A percentile compares a stretch with the other conserved stretches of the same genome.
phyloP scores from a whole-genome alignment of 1,140 invertebrate genomes.

The Pseudachorutes palmiensis region DNA sequence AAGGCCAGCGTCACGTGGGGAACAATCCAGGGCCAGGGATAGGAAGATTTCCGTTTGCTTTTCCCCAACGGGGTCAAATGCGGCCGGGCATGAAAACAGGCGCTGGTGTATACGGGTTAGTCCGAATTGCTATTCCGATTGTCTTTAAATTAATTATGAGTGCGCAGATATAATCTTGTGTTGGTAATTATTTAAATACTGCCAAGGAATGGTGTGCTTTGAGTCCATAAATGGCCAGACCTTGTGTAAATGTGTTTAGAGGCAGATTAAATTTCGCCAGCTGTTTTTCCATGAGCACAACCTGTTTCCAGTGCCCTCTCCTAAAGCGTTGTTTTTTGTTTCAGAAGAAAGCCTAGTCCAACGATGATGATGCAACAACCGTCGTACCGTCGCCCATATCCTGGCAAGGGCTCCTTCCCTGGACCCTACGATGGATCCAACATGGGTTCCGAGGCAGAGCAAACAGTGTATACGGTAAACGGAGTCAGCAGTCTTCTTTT shows the following conservation, averaged over 20 bases:
- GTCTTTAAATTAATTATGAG: too few species aligned
- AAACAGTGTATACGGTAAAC: conserved; percentile 29
- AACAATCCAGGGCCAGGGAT: conserved; percentile 26
- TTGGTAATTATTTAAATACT: too few species aligned
- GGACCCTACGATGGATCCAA: conserved; percentile 20
- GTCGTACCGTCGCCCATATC: conserved; percentile 28
- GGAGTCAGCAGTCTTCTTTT: too few species aligned
- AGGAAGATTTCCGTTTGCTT: conserved; percentile 35
- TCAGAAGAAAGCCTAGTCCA: conserved; percentile 33
- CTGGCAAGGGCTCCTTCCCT: conserved; percentile 33
- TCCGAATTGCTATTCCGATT: conserved; percentile 1
- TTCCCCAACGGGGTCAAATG: conserved; percentile 28
- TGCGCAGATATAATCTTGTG: too few species aligned
- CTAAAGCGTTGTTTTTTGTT: conserved; percentile 12
- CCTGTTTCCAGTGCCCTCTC: background rate
- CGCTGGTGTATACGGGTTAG: conserved; percentile 34
- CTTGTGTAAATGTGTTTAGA: too few species aligned
- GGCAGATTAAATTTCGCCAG: too few species aligned
- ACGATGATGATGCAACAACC: conserved; percentile 36
- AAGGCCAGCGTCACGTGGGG: conserved; percentile 29
- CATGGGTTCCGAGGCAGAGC: conserved; percentile 21
- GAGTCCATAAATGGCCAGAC: too few species aligned
- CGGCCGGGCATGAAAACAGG: conserved; percentile 33
- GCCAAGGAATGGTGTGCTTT: too few species aligned
- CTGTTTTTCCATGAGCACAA: too few species aligned